Conservation (phyloP, 1,140 invertebrate species). For the Stegodyphus dumicola region DNA sequence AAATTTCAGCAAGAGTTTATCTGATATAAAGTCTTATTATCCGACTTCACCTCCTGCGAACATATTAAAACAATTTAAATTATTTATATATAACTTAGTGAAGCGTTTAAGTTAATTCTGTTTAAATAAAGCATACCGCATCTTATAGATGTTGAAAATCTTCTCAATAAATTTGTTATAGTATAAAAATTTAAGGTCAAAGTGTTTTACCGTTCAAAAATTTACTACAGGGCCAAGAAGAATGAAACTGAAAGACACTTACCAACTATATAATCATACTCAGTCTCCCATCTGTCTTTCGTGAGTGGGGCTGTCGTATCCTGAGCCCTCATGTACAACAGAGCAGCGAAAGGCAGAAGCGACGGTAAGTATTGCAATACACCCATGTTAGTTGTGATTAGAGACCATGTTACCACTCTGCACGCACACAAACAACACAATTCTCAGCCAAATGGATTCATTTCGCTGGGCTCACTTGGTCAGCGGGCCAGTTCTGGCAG, state of each 20-base stretch:
- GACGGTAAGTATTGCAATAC: slow-evolving; percentile 64
- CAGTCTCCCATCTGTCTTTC: slow-evolving; percentile 74
- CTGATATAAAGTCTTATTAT: no score
- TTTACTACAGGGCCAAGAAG: neutral
- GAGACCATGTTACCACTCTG: neutral
- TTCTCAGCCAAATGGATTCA: neutral
- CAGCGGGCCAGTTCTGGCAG: neutral
- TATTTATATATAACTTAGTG: no score
- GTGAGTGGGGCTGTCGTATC: slow-evolving; percentile 67
- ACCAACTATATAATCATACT: slow-evolving; percentile 82
- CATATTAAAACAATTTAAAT: no score
- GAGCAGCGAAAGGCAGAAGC: slow-evolving; percentile 55
- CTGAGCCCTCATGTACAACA: slow-evolving; percentile 52
- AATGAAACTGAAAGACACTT: slow-evolving; percentile 40
- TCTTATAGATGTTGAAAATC: no score
- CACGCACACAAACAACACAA: neutral
- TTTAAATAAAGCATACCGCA: no score
- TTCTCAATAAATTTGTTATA: no score
- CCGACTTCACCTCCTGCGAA: no score
- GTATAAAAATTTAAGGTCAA: no score
- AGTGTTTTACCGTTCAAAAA: no score
- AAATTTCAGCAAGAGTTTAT: no score
- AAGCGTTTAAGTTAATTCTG: no score
- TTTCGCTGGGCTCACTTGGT: neutral
- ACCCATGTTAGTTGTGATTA: slow-evolving; percentile 61